Conservation (phyloP, 2,888 invertebrate genomes). For the Acrocera orbiculus region DNA sequence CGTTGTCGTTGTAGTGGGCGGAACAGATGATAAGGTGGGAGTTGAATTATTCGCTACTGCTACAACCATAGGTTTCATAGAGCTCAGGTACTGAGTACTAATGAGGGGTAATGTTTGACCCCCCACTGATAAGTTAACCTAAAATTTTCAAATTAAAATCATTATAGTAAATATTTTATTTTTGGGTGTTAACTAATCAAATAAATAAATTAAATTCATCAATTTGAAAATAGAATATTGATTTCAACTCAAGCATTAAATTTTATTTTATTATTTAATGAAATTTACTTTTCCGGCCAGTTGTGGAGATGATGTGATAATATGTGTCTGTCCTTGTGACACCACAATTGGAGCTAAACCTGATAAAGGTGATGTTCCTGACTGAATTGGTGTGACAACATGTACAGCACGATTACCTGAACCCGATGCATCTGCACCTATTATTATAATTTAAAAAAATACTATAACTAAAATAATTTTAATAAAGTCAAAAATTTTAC, state of each 20-base stretch:
- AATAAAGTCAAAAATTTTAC: slow-evolving; percentile 4
- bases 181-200: background rate
- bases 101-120: slow-evolving; percentile 15
- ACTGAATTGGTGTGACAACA: slow-evolving; percentile 24
- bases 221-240: background rate
- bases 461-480: no score
- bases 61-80: slow-evolving; percentile 19
- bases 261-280: slow-evolving; percentile 6
- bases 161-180: background rate
- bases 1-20: slow-evolving; percentile 16
- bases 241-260: no score
- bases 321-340: slow-evolving; percentile 45
- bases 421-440: slow-evolving; percentile 11
- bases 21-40: slow-evolving; percentile 16
- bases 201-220: background rate
- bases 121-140: slow-evolving; percentile 16
- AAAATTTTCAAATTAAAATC: slow-evolving; percentile 6
- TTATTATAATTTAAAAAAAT: background rate
- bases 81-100: slow-evolving; percentile 17
- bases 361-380: slow-evolving; percentile 21
- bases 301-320: slow-evolving; percentile 40
- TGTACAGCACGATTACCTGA: slow-evolving; percentile 24
- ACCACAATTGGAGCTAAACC: slow-evolving; percentile 50
- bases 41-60: slow-evolving; percentile 14
- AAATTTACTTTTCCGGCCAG: slow-evolving; percentile 45